These are phyloP conservation scores for Phenacoccus solenopsis DNA, from an alignment of 1,140 invertebrate genomes.

Conservation along the genomic window DNA sequence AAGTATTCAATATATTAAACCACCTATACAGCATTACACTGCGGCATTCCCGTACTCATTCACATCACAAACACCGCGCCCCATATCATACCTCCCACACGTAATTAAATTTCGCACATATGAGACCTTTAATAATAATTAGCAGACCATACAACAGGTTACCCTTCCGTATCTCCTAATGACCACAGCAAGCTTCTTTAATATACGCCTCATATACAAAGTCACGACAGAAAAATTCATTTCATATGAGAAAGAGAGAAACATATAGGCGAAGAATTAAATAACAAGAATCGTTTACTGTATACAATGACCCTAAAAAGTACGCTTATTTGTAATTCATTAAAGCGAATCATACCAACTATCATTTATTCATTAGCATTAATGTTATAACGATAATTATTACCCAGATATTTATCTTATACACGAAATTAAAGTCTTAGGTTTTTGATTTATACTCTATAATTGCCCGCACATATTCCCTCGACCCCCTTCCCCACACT, in stretches of 20 bases:
- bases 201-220: background rate
- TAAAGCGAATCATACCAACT: constrained; percentile 11
- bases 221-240: background rate
- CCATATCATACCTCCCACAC: background rate
- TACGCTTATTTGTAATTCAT: constrained; percentile 5
- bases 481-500: too few species aligned
- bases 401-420: constrained; percentile 9
- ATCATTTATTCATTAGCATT: constrained; percentile 13
- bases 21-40: too few species aligned
- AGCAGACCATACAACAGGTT: background rate
- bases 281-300: constrained; percentile 2
- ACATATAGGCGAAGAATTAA: background rate
- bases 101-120: background rate
- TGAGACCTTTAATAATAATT: constrained; percentile 3
- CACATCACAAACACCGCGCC: background rate
- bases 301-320: constrained; percentile 11
- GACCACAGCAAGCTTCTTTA: background rate
- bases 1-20: background rate
- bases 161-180: background rate
- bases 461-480: too few species aligned
- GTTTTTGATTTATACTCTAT: background rate
- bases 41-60: too few species aligned
- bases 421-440: constrained; percentile 4
- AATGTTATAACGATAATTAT: constrained; percentile 15
- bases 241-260: background rate